Base-by-base conservation (phyloP, 1,140 invertebrate species). In the Bombus turneri region DNA sequence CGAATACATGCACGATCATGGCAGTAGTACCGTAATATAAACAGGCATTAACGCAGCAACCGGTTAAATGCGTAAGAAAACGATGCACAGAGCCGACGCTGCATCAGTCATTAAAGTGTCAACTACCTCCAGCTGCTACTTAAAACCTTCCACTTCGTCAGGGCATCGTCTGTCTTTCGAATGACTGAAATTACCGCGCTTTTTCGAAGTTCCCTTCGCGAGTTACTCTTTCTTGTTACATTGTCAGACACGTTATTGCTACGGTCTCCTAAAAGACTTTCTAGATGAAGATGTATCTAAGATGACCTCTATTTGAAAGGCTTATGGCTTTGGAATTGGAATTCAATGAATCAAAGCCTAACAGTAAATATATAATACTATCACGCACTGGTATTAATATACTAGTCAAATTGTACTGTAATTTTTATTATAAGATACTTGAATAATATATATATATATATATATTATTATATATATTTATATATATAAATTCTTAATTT, bases 61-160 rank as follows among this genome's bases (percentile, higher is more conserved):
- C 75, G 75, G 82, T 84, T 79, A 71, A 84, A 84, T 75, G 71
- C 66, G 64, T 79, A 84, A 78, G 75, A 71, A 84, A 84, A 78
- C 64, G 75, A 83, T 41, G 59, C 66, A 31, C 5, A 64, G 72
- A 66, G 69, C 6, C 28, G 22, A 13, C 73, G 81, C 22, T 47
- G 73, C 62, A 83, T 83, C 81, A 83, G 73, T 83, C 81, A 77
- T 83, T 83, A 83, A 83, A 68, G 81, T 68, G 81, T 83, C 81
- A 77, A 83, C 81, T 64, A 77, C 81, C 74, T 83, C 62, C 80
- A 34, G 37, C 66, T 34, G 53, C 80, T 62, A n/a, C 68, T 72
- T 59, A n/a, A 53, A 72, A 62, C 57, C 57, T n/a, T 62, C 13
- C 71, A 12, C 37, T 62, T 62, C n/a, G 34, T 64, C 12, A 31